Percentiles rank a stretch among this genome's conserved stretches.
These are phyloP conservation scores for Myiothlypis coronata DNA, from an alignment of 2,797 vertebrate species.

Conservation along the genomic window DNA sequence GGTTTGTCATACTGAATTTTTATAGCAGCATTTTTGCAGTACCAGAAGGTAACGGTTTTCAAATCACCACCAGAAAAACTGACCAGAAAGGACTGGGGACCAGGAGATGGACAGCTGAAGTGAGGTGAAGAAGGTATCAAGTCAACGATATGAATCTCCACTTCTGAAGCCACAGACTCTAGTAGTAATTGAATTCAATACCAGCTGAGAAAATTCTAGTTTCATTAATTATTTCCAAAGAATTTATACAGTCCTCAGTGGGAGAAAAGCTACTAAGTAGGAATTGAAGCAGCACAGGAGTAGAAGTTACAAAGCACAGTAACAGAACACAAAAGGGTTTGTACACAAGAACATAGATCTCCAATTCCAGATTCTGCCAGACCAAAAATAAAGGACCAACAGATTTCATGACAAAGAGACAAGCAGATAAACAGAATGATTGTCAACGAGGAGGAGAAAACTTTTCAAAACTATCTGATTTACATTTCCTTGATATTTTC, in stretches of 20 bases:
- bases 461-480: neutral
- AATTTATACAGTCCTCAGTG: neutral
- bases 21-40: neutral
- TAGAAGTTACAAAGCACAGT: neutral
- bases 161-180: neutral
- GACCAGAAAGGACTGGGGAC: neutral
- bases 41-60: neutral
- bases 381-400: neutral
- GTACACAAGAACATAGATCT: neutral
- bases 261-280: neutral
- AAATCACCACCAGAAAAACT: neutral
- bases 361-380: neutral
- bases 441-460: neutral
- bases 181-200: neutral
- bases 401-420: neutral
- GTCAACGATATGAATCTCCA: neutral
- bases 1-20: neutral
- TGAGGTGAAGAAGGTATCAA: neutral
- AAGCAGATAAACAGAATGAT: neutral
- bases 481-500: neutral
- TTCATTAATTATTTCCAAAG: slow-evolving; percentile 22
- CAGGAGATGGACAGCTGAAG: neutral
- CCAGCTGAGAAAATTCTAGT: neutral
- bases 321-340: accelerated
- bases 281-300: neutral